Evolutionary conservation across 2,888 invertebrate genomes (phyloP).

Genomic region (Synanthedon myopaeformis): DNA sequence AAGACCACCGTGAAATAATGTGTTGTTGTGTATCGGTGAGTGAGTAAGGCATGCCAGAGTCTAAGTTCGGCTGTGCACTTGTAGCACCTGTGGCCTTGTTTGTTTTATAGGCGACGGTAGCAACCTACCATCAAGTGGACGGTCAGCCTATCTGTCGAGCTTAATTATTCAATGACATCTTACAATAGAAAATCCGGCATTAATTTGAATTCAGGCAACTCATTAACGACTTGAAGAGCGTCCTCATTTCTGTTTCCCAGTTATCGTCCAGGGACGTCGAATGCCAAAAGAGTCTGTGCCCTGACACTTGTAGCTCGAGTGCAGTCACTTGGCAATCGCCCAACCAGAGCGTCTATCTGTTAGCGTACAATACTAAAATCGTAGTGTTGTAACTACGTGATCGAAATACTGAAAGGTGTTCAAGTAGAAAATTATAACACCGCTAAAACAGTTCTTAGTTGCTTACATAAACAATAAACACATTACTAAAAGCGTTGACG

Average conservation of each 20-base stretch:
- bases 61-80: no score
- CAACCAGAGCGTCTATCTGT: slow-evolving; percentile 20
- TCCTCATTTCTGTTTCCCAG: slow-evolving; percentile 42
- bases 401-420: slow-evolving; percentile 17
- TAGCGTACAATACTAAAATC: slow-evolving; percentile 1
- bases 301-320: slow-evolving; percentile 58
- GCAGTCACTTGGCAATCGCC: slow-evolving; percentile 36
- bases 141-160: no score
- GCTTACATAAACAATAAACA: no score
- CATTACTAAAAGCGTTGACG: no score
- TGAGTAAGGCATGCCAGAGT: no score
- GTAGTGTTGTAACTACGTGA: slow-evolving; percentile 13
- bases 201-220: not conserved
- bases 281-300: slow-evolving; percentile 28
- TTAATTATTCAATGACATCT: no score
- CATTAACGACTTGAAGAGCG: slow-evolving; percentile 10
- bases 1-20: no score
- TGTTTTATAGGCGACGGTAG: no score
- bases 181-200: not conserved
- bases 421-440: slow-evolving; percentile 11
- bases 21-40: no score
- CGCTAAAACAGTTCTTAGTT: slow-evolving; percentile 1
- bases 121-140: no score
- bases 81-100: no score
- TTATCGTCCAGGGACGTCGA: slow-evolving; percentile 33